Evolutionary conservation across 2,113 vertebrate genomes (phyloP), one percentile per base, ranked within the genome.

Genomic region (Alectura lathami): DNA sequence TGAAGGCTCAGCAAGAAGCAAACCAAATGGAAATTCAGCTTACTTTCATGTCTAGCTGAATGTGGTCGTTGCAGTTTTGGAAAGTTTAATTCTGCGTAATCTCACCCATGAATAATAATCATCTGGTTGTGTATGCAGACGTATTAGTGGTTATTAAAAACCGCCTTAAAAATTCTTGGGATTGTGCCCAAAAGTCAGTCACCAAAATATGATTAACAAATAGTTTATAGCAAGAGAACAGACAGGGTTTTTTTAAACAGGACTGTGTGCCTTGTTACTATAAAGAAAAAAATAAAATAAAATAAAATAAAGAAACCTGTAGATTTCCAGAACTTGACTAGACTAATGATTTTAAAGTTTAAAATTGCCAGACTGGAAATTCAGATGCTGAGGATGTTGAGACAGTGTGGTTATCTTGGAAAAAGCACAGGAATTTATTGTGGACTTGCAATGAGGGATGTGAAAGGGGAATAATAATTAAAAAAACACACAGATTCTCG

Each of bases 1-100:
- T 98, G 98, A 99, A 98, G 98, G 98, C 98, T 99, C 98, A 99
- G 98, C 98, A 98, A 98, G 98, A 98, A 98, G 97, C 90, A 98
- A 98, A 98, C 97, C 97, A 98, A 98, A 98, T 98, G 97, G 98
- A 98, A 98, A 98, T 98, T 98, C 97, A 98, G 96, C 98, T 98
- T 98, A 97, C 97, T 98, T 98, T 97, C 97, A 94, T 96, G 95
- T 97, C 96, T 98, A 97, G 75, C 96, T 96, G 95, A 97, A 97
- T 96, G 96, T 97, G 92, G 95, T 98, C 81, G 3, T 91, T 96
- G 96, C 96, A 95, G 95, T 98, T 97, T 98, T 93, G 88, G 97
- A 88, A 98, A 98, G 91, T 98, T 98, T 97, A 98, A 98, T 98
- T 98, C 97, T 97, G 94, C 8, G 40, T 98, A 98, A 98, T 97